These are phyloP conservation scores for Otus scops DNA, from an alignment of 2,797 vertebrate genomes.

Conservation along the genomic window DNA sequence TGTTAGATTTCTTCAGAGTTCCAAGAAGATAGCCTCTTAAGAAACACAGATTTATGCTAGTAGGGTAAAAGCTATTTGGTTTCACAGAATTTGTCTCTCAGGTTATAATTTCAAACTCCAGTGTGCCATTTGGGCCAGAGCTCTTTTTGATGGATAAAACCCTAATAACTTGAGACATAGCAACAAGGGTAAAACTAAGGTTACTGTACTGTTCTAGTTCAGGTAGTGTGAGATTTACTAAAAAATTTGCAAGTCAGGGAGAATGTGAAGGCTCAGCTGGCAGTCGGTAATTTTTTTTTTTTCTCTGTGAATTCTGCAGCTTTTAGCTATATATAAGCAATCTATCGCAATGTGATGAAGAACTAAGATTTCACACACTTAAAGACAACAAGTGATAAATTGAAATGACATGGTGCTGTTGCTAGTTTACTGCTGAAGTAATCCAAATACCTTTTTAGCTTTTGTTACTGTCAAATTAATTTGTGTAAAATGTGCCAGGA, in stretches of 20 bases:
- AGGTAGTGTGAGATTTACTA: neutral
- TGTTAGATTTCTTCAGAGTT: neutral
- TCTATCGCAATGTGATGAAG: neutral
- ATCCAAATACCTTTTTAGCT: slow-evolving; percentile 25
- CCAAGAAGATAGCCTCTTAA: neutral
- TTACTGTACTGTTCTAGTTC: neutral
- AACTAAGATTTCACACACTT: slow-evolving; percentile 36
- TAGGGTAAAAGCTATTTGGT: neutral
- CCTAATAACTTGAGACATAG: neutral
- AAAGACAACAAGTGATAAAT: slow-evolving; percentile 31
- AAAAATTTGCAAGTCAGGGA: slow-evolving; percentile 2
- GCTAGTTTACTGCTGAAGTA: slow-evolving; percentile 33
- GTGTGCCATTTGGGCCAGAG: neutral
- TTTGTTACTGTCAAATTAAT: slow-evolving; percentile 48
- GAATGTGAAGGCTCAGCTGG: slow-evolving; percentile 1
- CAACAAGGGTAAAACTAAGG: slow-evolving; percentile 4
- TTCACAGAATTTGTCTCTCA: neutral
- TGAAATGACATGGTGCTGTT: slow-evolving; percentile 12
- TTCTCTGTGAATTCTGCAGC: neutral
- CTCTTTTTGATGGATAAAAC: slow-evolving; percentile 11
- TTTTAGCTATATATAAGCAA: slow-evolving; percentile 17
- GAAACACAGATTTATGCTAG: neutral
- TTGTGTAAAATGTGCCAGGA: slow-evolving; percentile 22
- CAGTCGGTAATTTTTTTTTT: neutral
- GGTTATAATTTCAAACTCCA: neutral